Base-by-base conservation (phyloP, 2,888 invertebrate species). In the Lepeophtheirus nordmannii region DNA sequence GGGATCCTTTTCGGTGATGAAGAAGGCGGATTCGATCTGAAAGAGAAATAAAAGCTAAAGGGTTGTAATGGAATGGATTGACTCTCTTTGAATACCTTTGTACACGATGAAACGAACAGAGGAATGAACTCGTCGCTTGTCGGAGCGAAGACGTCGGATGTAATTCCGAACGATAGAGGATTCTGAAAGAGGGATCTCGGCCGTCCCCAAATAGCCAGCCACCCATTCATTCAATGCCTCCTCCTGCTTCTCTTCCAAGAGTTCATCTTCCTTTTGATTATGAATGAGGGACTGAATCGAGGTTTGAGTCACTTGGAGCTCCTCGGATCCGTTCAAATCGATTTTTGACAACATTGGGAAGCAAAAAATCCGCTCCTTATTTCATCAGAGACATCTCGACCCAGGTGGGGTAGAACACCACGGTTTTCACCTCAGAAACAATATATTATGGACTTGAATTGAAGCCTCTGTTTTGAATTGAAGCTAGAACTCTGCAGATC, bases 131-230 rank as follows among this genome's bases (percentile, higher is more conserved):
- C 53, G 2, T n/a, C 91, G 83, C 74, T 91, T 86, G 72, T 94
- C 94, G 68, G 91, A 86, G 40, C 92, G 81, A 58, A 94, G 78
- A 72, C 91, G 85, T 68, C 89, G 82, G 60, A 96, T 92, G 69
- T 93, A 93, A 67, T 85, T 88, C 67, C 88, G 82, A 17, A 93
- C 85, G 68, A 80, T 80, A 73, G 81, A 81, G 70, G 86, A 76
- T 67, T 89, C 70, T 59, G 75, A 66, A 69, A 71, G 68, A 10
- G 69, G 69, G 62, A 94, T 92, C 77, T 94, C 94, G 69, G 96
- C 91, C 1, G 94, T 93, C 23, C 94, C 94, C 61, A 96, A 80
- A 76, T 96, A 96, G 1, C 93, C 93, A 1, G 96, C 90, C 1
- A 96, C 83, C 0, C 87, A 88, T 70, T 87, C 83, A 72, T 74